Evolutionary conservation across 2,888 invertebrate species (phyloP).

Genomic region (Dugesia japonica): DNA sequence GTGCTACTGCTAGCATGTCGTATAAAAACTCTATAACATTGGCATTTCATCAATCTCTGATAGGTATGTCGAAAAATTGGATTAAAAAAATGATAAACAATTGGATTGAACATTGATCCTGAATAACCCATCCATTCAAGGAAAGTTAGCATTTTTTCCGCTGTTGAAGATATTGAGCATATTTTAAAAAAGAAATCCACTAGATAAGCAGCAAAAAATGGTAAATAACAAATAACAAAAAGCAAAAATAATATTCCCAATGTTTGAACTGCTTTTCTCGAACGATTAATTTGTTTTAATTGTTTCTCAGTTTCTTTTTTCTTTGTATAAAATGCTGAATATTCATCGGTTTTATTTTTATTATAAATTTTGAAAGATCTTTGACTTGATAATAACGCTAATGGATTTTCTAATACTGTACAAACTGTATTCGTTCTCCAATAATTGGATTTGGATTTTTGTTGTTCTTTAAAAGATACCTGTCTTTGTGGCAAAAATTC

Average conservation of each 20-base stretch:
- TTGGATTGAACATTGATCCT: slow-evolving; percentile 38
- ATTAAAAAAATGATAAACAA: slow-evolving; percentile 39
- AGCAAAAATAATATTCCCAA: slow-evolving; percentile 38
- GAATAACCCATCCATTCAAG: slow-evolving; percentile 37
- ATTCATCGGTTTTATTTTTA: background rate
- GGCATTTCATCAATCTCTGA: slow-evolving; percentile 37
- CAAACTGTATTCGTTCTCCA: slow-evolving; percentile 7
- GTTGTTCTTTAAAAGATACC: background rate
- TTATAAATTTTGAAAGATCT: background rate
- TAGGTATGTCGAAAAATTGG: slow-evolving; percentile 38
- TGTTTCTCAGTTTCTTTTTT: background rate
- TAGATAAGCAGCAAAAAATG: slow-evolving; percentile 38
- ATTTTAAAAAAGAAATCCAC: slow-evolving; percentile 31
- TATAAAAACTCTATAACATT: slow-evolving; percentile 23
- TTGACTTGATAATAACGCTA: background rate
- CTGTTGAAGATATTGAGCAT: slow-evolving; percentile 20
- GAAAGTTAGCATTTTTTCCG: background rate
- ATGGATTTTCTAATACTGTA: background rate
- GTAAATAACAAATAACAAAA: slow-evolving; percentile 38
- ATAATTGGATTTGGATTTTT: background rate
- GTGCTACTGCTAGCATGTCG: slow-evolving; percentile 2
- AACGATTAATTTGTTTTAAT: background rate
- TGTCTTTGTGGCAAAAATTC: background rate
- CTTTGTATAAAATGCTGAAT: background rate
- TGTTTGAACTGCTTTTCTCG: slow-evolving; percentile 37